Evolutionary conservation across 2,888 invertebrate species (phyloP).

Genomic region (Machimus rusticus): DNA sequence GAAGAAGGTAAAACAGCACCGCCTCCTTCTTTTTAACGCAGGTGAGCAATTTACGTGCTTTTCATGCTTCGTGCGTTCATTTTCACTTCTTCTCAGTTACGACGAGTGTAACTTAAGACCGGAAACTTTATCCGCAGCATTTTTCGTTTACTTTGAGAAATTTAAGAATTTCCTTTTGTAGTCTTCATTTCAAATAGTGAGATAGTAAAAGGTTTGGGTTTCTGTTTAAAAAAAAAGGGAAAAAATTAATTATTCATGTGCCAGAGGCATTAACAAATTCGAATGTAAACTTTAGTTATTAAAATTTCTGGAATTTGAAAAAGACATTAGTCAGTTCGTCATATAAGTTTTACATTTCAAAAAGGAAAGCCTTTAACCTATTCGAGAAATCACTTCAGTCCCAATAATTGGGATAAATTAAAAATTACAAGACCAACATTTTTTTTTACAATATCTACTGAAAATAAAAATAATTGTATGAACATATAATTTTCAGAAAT

Average conservation of each 20-base stretch:
- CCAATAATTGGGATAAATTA: too few species aligned
- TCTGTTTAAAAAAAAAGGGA: not conserved
- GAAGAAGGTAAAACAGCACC: not conserved
- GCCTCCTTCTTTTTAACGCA: not conserved
- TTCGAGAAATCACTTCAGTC: too few species aligned
- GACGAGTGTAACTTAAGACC: not conserved
- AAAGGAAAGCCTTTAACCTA: too few species aligned
- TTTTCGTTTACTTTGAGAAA: not conserved
- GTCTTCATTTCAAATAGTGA: not conserved
- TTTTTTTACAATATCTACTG: too few species aligned
- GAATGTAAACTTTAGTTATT: not conserved
- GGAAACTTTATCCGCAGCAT: not conserved
- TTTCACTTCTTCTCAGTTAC: not conserved
- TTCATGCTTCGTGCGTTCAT: not conserved
- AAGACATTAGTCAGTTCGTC: not conserved
- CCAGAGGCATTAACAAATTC: not conserved
- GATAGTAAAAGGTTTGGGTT: not conserved
- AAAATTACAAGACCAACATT: too few species aligned
- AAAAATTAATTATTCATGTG: not conserved
- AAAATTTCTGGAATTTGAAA: not conserved
- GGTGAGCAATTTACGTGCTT: not conserved
- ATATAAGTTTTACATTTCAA: too few species aligned
- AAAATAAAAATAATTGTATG: too few species aligned
- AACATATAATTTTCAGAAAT: too few species aligned
- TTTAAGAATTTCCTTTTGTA: not conserved